Evolutionary conservation across 2,888 invertebrate genomes (phyloP), one percentile per base, ranked within the genome.

Genomic region (Chaitophorus viminalis): DNA sequence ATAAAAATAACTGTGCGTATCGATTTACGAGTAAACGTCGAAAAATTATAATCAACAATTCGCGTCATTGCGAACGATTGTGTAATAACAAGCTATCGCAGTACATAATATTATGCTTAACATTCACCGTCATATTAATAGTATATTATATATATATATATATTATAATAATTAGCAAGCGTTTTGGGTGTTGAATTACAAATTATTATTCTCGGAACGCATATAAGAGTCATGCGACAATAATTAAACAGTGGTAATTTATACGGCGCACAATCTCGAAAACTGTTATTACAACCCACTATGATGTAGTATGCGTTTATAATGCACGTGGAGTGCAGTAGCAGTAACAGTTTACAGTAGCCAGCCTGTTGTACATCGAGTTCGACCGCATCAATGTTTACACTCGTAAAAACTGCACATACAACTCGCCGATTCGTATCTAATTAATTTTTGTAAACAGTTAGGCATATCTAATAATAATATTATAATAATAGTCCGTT

Each of bases 371-470:
- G 46, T 46, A 46, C 14, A 1, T 9, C 29, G 31, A 31, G 17
- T 70, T 60, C 70, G 29, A 31, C 29, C 29, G n/a, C n/a, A n/a
- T 5, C 29, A 31, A 4, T 31, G 31, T 70, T 70, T 31, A 70
- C 9, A 78, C 78, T 33, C 54, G 60, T 25, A 9, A 21, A 60
- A 60, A 60, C 1, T 60, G 21, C 4, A 6, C 60, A 60, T 3
- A 60, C 60, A 3, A 54, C 14, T 54, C 6, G 25, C 54, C 54
- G 21, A 78, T 78, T 78, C 78, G 31, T 78, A 78, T 25, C 21
- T 21, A 33, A 78, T 78, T 60, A 54, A 54, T 54, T 78, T 6
- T 78, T 33, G 33, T 25, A 33, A 78, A 54, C 54, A 78, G 25
- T 33, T 54, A 14, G 46, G 14, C 11, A 46, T 46, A 14, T 14